phyloP scores from a whole-genome alignment of 2,113 vertebrate genomes.

The Tetrax tetrax region DNA sequence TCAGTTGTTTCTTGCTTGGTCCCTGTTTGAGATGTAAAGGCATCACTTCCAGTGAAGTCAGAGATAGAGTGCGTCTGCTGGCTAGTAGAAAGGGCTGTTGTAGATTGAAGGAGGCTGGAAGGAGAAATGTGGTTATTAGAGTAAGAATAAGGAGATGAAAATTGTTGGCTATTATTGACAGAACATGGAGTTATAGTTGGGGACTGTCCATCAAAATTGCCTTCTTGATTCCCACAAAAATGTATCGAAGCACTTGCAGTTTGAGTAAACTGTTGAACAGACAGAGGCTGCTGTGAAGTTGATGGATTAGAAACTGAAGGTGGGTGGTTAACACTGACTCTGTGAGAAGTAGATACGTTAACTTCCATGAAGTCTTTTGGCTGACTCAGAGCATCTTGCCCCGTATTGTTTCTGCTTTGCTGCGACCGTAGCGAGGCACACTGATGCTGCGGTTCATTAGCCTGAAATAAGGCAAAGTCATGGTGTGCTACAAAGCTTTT shows the following conservation, averaged over 20 bases:
- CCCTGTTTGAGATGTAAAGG: slow-evolving; percentile 82
- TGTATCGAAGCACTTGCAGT: slow-evolving; percentile 77
- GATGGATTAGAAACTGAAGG: slow-evolving; percentile 74
- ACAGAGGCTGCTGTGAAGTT: slow-evolving; percentile 78
- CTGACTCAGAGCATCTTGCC: slow-evolving; percentile 77
- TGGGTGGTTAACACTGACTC: slow-evolving; percentile 79
- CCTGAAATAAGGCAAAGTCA: slow-evolving; percentile 90
- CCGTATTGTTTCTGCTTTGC: slow-evolving; percentile 76
- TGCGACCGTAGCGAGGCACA: slow-evolving; percentile 75
- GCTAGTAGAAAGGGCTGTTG: slow-evolving; percentile 76
- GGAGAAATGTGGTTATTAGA: slow-evolving; percentile 83
- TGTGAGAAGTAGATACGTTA: slow-evolving; percentile 76
- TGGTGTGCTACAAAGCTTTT: slow-evolving; percentile 87
- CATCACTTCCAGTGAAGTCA: slow-evolving; percentile 83
- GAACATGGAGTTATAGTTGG: slow-evolving; percentile 87
- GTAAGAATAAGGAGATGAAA: slow-evolving; percentile 88
- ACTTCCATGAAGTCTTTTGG: slow-evolving; percentile 87
- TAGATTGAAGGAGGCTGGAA: slow-evolving; percentile 81
- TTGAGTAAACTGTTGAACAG: slow-evolving; percentile 82
- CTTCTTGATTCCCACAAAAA: slow-evolving; percentile 81
- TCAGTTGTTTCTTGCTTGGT: slow-evolving; percentile 81
- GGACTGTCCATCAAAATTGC: slow-evolving; percentile 78
- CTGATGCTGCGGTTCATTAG: slow-evolving; percentile 80
- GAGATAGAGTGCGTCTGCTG: slow-evolving; percentile 78
- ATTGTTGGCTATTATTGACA: slow-evolving; percentile 80